Base-by-base conservation (phyloP, 2,797 vertebrate species). In the Neosalanx taihuensis region DNA sequence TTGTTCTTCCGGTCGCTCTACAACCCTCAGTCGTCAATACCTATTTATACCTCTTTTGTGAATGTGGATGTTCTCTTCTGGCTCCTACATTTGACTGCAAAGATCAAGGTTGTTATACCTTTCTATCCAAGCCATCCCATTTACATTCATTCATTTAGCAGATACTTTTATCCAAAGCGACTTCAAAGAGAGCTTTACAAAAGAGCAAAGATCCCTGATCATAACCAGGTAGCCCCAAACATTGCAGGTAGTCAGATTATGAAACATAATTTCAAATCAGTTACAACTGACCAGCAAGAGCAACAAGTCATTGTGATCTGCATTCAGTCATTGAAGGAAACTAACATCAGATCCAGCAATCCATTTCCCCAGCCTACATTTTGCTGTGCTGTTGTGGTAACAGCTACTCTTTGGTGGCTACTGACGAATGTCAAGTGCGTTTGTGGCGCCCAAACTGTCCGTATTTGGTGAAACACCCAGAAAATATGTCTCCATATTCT, bases 11-110 rank as follows among this genome's bases (percentile, higher is more conserved):
- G 46, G 15, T 81, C 66, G 68, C 29, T 63, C 71, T 23, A 29
- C 63, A 1, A 13, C 80, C 70, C 68, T 78, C 18, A 17, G 53
- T 23, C 30, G 30, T 33, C 56, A 46, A 51, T 17, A 37, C 79
- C 80, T 82, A 84, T 86, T 85, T 87, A 81, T 77, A 78, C 67
- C 67, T 57, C 60, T 76, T 85, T 82, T 79, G 81, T 86, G 41
- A 56, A 68, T 63, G 61, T 9, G 23, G 63, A 61, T 71, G 70
- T 23, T 53, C 67, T 51, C 37, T 26, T 4, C 58, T 26, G 72
- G 35, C 72, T 79, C 26, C n/a, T 64, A 64, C 69, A 57, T 72
- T 37, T 73, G 69, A 31, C 70, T 26, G 62, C 10, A 17, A 46
- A 17, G 57, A 26, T 83, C 81, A 83, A 76, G 76, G 83, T 76